Evolutionary conservation across 2,888 invertebrate genomes (phyloP).

Genomic region (Sphecodes monilicornis): DNA sequence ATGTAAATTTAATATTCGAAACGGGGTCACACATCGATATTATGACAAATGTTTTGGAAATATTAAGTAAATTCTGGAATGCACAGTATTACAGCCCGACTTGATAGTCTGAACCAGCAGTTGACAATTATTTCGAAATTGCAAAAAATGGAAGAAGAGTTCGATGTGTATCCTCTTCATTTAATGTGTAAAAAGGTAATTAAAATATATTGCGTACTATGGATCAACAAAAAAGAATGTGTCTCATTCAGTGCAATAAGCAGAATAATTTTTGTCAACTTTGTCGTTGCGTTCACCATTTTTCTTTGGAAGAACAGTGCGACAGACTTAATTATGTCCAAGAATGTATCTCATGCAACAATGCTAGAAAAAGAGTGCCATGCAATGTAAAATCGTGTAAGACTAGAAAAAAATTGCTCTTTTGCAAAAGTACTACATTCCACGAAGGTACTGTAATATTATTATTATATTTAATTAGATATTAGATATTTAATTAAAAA

Average conservation of each 20-base stretch:
- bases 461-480: background rate
- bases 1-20: slow-evolving; percentile 18
- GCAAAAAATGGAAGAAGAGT: slow-evolving; percentile 57
- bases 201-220: background rate
- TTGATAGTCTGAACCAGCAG: slow-evolving; percentile 63
- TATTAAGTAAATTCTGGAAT: slow-evolving; percentile 56
- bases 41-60: slow-evolving; percentile 35
- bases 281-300: slow-evolving; percentile 30
- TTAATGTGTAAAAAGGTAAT: slow-evolving; percentile 44
- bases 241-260: slow-evolving; percentile 12
- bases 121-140: slow-evolving; percentile 65
- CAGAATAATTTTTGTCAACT: slow-evolving; percentile 36
- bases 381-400: slow-evolving; percentile 38
- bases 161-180: background rate
- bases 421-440: slow-evolving; percentile 2
- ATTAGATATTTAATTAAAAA: too few species aligned
- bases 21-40: slow-evolving; percentile 26
- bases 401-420: slow-evolving; percentile 15
- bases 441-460: slow-evolving; percentile 28
- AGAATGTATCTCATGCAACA: slow-evolving; percentile 14
- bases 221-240: background rate
- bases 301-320: slow-evolving; percentile 41
- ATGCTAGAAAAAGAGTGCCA: slow-evolving; percentile 5
- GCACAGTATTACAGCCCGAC: slow-evolving; percentile 62
- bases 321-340: slow-evolving; percentile 16